Conservation (phyloP, 2,888 invertebrate species). For the Byasa hedistus region DNA sequence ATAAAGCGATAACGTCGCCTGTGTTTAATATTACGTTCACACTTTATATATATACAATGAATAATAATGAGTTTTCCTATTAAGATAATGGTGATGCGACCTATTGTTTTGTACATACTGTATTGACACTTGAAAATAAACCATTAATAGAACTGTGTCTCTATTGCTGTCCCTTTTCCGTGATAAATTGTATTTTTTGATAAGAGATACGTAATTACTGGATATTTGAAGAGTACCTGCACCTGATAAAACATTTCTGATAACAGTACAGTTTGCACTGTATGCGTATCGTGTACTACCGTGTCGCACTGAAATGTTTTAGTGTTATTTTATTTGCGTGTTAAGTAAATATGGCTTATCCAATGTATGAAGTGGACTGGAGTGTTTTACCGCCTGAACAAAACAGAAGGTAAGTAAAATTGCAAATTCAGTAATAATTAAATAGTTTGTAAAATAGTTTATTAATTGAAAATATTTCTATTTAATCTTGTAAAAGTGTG, state of each 20-base stretch:
- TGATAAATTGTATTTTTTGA: conserved; percentile 77
- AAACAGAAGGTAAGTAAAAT: conserved; percentile 85
- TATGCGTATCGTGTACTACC: conserved; percentile 52
- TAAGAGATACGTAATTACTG: conserved; percentile 77
- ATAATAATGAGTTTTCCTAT: conserved; percentile 76
- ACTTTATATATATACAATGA: conserved; percentile 55
- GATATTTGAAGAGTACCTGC: conserved; percentile 70
- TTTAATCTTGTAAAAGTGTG: not conserved
- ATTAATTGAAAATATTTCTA: not conserved
- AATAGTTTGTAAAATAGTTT: conserved; percentile 7
- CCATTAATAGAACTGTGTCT: conserved; percentile 60
- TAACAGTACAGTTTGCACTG: conserved; percentile 73
- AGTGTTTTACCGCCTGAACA: conserved; percentile 91
- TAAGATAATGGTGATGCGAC: conserved; percentile 70
- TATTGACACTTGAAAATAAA: conserved; percentile 73
- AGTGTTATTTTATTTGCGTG: conserved; percentile 51
- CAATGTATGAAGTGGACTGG: conserved; percentile 89
- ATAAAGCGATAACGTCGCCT: conserved; percentile 59
- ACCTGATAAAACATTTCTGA: conserved; percentile 75
- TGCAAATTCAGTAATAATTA: not conserved
- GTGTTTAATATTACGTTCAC: conserved; percentile 39
- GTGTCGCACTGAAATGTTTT: conserved; percentile 68
- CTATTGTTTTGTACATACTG: conserved; percentile 72
- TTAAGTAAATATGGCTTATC: conserved; percentile 68
- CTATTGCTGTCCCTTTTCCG: conserved; percentile 77